Evolutionary conservation across 2,888 invertebrate species (phyloP), one percentile per base, ranked within the genome.

Genomic region (Blastobasis lacticolella): DNA sequence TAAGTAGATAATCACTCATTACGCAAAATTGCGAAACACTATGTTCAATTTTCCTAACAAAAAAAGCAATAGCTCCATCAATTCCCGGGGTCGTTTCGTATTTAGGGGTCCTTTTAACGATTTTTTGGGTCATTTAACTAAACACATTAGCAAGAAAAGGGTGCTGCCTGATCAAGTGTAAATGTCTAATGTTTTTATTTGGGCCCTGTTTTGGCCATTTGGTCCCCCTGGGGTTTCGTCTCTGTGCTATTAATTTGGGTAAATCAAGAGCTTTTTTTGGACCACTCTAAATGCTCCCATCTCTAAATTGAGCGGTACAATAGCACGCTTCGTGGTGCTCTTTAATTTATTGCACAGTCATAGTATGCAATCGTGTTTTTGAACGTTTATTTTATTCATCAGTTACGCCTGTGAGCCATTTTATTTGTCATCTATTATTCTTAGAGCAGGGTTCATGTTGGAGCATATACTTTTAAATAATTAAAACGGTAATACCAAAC

Each of bases 111-210:
- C 71, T 69, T 73, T 73, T 79, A 75, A 73, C 74, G 73, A 73
- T 77, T 73, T 73, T 73, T 69, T 64, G 78, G 81, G 67, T 72
- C 82, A 86, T 87, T 86, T 74, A 83, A 81, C 84, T 81, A 75
- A 81, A 75, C 70, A 73, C 76, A 76, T 80, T 79, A 78, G 64
- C 62, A 63, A 54, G 64, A 64, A 76, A 78, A 80, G 84, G 83
- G 83, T 77, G 76, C 68, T 65, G 72, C 66, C 79, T 73, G 80
- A 85, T 87, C 84, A 79, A 85, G 76, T 82, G 84, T 75, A 74
- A 78, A 73, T 69, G 69, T 75, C 73, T 79, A 79, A 84, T 84
- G 87, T 82, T 82, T 84, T 81, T 79, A 81, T 82, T 81, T 74
- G 70, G 62, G 55, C 71, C 66, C 64, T 69, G 69, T 57, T 54